Base-by-base conservation (phyloP, 2,797 vertebrate genomes). In the Periophthalmus magnuspinnatus region DNA sequence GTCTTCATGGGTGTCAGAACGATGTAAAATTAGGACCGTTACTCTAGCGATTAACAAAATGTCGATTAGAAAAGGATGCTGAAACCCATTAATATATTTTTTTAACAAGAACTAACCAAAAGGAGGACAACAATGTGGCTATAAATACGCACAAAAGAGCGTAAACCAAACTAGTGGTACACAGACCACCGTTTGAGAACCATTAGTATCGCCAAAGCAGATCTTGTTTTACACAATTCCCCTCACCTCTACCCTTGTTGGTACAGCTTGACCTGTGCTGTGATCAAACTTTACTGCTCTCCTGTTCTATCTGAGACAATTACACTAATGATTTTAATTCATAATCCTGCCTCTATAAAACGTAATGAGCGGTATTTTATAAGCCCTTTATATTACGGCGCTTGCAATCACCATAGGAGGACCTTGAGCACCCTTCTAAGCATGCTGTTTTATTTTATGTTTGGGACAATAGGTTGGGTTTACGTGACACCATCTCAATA, bases 381-480 rank as follows among this genome's bases (percentile, higher is more conserved):
- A 36, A 32, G 11, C 41, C 54, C 64, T 70, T 55, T 60, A 22
- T 50, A 36, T 74, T 41, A 24, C 71, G 21, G 64, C 58, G 65
- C 61, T 64, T 64, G 71, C 72, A 86, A 76, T 82, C 77, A 78
- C 52, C 64, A 19, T 54, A 13, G 38, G 50, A 79, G 62, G 67
- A 67, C 68, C 67, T 75, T 76, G 33, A 77, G 79, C 68, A 63
- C 59, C 47, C 4, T 45, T 77, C 41, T 60, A n/a, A 77, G 70
- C 47, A 24, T 33, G 13, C 50, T 68, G 38, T 50, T 7, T 13
- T 19, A 24, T 65, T 45, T 68, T 65, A n/a, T 67, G n/a, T 14
- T 55, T 2, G 59, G 24, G 24, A 65, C 48, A 66, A 66, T 54
- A 45, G 13, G 41, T 13, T 16, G 41, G 41, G 41, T 45, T 45